Percentiles rank a stretch among this genome's conserved stretches.
Conservation (phyloP, 2,113 vertebrate species). For the Hippocampus comes region DNA sequence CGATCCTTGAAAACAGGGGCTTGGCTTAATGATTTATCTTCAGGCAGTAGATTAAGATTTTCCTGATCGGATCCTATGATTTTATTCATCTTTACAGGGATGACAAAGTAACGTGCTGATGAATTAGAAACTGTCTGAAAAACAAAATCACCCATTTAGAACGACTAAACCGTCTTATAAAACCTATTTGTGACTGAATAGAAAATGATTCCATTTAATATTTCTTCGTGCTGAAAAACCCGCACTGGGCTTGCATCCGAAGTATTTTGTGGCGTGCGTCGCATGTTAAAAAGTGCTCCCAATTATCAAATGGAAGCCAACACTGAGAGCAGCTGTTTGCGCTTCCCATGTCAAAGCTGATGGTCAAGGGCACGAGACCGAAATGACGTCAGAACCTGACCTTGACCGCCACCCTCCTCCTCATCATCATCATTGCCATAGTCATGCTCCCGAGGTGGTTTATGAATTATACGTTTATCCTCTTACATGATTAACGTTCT, state of each 20-base stretch:
- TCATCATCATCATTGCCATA: conserved; percentile 33
- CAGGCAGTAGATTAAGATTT: too few species aligned
- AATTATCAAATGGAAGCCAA: not conserved
- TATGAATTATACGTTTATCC: conserved; percentile 62
- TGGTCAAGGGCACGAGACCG: conserved; percentile 3
- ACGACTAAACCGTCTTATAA: not conserved
- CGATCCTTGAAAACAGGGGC: too few species aligned
- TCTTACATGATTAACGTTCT: conserved; percentile 61
- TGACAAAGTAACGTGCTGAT: too few species aligned
- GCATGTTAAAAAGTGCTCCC: not conserved
- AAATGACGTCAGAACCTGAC: conserved; percentile 17
- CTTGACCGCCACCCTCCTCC: conserved; percentile 16
- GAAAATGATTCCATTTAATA: not conserved
- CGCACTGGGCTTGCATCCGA: not conserved
- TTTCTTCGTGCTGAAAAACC: not conserved
- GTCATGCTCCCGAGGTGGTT: conserved; percentile 56
- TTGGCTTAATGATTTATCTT: too few species aligned
- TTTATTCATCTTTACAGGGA: too few species aligned
- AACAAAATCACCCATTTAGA: not conserved
- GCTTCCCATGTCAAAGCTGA: not conserved
- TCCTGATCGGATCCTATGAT: too few species aligned
- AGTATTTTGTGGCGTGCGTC: not conserved
- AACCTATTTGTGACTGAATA: not conserved
- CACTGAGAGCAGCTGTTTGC: conserved; percentile 7
- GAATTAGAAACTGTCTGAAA: not conserved